These are phyloP conservation scores for Gasterosteus nipponicus DNA, from an alignment of 2,113 vertebrate genomes.

Conservation along the genomic window DNA sequence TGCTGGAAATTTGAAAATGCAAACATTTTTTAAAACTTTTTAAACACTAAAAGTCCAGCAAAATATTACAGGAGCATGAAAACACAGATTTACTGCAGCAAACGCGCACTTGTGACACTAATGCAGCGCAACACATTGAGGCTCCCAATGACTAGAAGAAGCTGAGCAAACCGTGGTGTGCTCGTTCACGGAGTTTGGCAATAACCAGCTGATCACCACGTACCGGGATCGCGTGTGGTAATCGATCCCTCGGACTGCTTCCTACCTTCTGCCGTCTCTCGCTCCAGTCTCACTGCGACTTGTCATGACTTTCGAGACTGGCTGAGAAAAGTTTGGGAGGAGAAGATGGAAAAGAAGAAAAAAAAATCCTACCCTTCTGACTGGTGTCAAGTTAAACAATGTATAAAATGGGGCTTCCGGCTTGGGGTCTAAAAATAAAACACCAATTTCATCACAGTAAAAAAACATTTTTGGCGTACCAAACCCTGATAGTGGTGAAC, in stretches of 20 bases:
- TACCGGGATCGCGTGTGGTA: background rate
- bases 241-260: slow-evolving; percentile 6
- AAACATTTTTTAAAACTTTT: too few relatives aligned
- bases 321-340: slow-evolving; percentile 66
- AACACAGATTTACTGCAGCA: background rate
- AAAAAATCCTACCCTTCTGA: slow-evolving; percentile 23
- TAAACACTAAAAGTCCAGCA: background rate
- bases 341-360: slow-evolving; percentile 25
- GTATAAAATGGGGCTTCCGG: background rate
- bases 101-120: background rate
- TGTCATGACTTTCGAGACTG: slow-evolving; percentile 60
- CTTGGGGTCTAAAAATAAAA: slow-evolving; percentile 51
- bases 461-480: too few relatives aligned
- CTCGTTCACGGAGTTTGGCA: background rate
- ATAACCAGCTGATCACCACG: slow-evolving; percentile 27
- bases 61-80: background rate
- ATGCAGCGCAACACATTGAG: background rate
- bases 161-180: background rate
- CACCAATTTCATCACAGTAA: too few relatives aligned
- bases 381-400: background rate
- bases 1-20: background rate
- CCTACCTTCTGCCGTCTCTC: slow-evolving; percentile 66
- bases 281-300: slow-evolving; percentile 51
- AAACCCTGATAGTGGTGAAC: too few relatives aligned
- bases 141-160: background rate